Base-by-base conservation (phyloP, 2,113 vertebrate genomes). In the Catharus minimus region DNA sequence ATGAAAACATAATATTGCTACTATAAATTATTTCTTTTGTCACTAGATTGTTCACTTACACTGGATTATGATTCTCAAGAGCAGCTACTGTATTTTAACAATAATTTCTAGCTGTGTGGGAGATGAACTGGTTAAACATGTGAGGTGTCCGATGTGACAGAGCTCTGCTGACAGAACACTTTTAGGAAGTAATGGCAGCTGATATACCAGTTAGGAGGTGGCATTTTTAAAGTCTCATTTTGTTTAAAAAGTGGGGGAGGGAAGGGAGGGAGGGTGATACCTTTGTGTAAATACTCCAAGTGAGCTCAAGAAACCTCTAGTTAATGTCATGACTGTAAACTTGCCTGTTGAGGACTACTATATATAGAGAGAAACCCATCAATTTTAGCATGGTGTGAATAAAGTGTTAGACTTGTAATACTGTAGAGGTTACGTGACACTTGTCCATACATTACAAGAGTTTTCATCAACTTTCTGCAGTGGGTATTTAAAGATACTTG, bases 361-460 rank as follows among this genome's bases (percentile, higher is more conserved):
- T 93, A 44, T 91, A 46, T 91, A 72, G 32, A 92, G 67, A 79
- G 80, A 90, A 91, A 78, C 2, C 33, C 44, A 49, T 93, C 39
- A 49, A 30, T 92, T 95, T 94, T 95, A 95, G 93, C 86, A 87
- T 96, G 94, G 52, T 81, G 81, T 94, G 90, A 93, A 90, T 95
- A 95, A 94, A 88, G 81, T 92, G 88, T 86, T 95, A 95, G 92
- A 83, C 69, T 90, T 84, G 86, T 95, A 91, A 92, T 91, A 60
- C 73, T 92, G 72, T 94, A 74, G 88, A 72, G 77, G 74, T 89
- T 90, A 78, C 0, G 24, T 96, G 76, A 91, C 91, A 65, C 64
- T 92, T 91, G 86, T 91, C 89, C 74, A 61, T 93, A 89, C 38
- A 36, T 81, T 90, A 38, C 81, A 82, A 79, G 33, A 65, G 2